These are phyloP conservation scores for Rhopilema esculentum DNA, from an alignment of 30 jellyfish, hydroid and myxozoan genomes.

Conservation along the genomic window DNA sequence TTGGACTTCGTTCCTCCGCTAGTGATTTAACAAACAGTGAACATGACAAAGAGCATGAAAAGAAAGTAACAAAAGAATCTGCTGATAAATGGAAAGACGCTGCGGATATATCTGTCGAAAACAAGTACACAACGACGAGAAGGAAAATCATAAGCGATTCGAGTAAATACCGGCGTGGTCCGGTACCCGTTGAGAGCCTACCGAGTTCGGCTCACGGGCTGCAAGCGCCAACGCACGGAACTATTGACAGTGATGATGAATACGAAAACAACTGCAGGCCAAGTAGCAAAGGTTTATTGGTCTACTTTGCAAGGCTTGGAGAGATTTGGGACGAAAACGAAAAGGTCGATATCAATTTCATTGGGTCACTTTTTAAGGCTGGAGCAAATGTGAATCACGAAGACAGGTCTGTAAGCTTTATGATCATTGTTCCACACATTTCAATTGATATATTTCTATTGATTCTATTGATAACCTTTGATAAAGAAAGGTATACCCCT, in stretches of 20 bases:
- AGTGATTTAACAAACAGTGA: not conserved
- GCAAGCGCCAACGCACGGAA: constrained; percentile 22
- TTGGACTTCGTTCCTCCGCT: not conserved
- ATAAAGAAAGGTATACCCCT: not conserved
- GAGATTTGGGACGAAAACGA: constrained; percentile 74
- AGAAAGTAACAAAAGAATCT: not conserved
- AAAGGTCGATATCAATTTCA: constrained; percentile 74
- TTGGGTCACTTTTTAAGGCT: constrained; percentile 76
- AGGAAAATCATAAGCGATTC: constrained; percentile 12
- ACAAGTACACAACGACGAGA: constrained; percentile 4
- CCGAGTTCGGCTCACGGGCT: constrained; percentile 36
- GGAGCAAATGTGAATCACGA: constrained; percentile 84
- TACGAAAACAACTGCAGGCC: constrained; percentile 51
- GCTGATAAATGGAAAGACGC: constrained; percentile 1
- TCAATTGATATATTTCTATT: not conserved
- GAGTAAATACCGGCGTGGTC: constrained; percentile 67
- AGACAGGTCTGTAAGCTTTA: constrained; percentile 75
- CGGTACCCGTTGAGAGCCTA: constrained; percentile 47
- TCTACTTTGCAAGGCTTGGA: constrained; percentile 63
- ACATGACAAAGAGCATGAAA: not conserved
- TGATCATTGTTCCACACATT: too few species aligned
- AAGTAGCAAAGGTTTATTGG: constrained; percentile 66
- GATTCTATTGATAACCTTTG: not conserved
- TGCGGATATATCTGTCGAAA: not conserved
- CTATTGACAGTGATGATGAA: constrained; percentile 73